Base-by-base conservation (phyloP, 2,888 invertebrate genomes). In the Allacma fusca region DNA sequence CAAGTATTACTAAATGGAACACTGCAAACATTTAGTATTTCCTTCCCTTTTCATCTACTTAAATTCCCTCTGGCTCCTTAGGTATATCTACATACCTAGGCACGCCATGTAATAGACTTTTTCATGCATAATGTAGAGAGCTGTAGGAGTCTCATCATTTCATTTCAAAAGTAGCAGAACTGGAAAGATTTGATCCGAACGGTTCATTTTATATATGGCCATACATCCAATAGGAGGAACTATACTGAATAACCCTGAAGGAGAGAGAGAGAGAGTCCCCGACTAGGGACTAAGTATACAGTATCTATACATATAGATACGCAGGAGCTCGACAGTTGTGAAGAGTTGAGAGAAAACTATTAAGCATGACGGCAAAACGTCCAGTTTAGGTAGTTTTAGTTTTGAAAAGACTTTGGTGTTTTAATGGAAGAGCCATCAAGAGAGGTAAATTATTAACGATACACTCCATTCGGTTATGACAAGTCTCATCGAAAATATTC, bases 341-440 rank as follows among this genome's bases (percentile, higher is more conserved):
- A 5, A 50, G 50, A 50, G 19, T 50, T 50, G 50, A 50, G 50
- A 50, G 50, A 50, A 50, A 50, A 50, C 50, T 50, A 50, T 50
- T 50, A 50, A 50, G 50, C 50, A 50, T 50, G 50, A 50, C 50
- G 50, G 50, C 9, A 16, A 50, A 50, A 50, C 50, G 50, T 50
- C 50, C 50, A 50, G 50, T 50, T 50, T 50, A 50, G 50, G 50
- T 50, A 50, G 50, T 50, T 50, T 50, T 50, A 50, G 50, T 50
- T 50, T 50, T 50, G 50, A 62, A 73, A 62, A 34, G 73, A 73
- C 62, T 73, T 72, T 72, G 7, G 34, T 72, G 50, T 72, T 73
- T 80, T 83, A 83, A 83, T 83, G 83, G 83, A 82, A 81, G 67
- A 76, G 76, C 81, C 83, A 84, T 84, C 84, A 84, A 82, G 79